These are phyloP conservation scores for Toxostoma redivivum DNA, from an alignment of 2,113 vertebrate species.

Conservation along the genomic window DNA sequence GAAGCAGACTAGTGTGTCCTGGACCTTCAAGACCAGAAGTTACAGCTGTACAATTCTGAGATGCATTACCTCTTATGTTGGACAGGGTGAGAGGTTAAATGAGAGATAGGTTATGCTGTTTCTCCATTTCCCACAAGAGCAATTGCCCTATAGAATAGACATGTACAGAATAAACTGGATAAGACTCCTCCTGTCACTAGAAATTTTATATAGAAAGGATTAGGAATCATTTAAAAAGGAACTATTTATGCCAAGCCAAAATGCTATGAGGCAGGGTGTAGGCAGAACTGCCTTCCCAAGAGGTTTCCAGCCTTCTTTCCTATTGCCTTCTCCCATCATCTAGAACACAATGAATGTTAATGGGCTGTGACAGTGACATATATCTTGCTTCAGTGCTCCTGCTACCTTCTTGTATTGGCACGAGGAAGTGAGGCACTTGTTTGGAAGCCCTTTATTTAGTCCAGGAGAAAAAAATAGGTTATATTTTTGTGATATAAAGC, in stretches of 20 bases:
- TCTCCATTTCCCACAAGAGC: background rate
- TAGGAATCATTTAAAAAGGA: background rate
- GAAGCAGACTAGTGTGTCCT: background rate
- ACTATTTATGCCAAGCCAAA: background rate
- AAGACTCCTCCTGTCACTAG: background rate
- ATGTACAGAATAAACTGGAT: background rate
- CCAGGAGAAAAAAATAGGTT: background rate
- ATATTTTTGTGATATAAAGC: background rate
- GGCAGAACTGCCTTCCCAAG: background rate
- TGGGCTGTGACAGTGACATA: background rate
- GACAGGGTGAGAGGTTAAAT: background rate
- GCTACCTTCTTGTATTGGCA: background rate
- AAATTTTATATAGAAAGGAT: background rate
- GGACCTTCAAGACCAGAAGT: background rate
- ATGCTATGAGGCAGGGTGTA: background rate
- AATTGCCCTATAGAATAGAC: background rate
- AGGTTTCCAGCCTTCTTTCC: background rate
- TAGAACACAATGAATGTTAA: background rate
- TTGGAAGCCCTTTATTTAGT: background rate
- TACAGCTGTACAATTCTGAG: background rate
- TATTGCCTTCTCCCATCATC: background rate
- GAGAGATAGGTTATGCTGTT: background rate
- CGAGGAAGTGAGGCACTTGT: background rate
- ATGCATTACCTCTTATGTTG: background rate
- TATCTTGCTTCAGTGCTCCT: background rate